phyloP scores from a whole-genome alignment of 2,888 invertebrate genomes.

The Azorinus chamasolen region DNA sequence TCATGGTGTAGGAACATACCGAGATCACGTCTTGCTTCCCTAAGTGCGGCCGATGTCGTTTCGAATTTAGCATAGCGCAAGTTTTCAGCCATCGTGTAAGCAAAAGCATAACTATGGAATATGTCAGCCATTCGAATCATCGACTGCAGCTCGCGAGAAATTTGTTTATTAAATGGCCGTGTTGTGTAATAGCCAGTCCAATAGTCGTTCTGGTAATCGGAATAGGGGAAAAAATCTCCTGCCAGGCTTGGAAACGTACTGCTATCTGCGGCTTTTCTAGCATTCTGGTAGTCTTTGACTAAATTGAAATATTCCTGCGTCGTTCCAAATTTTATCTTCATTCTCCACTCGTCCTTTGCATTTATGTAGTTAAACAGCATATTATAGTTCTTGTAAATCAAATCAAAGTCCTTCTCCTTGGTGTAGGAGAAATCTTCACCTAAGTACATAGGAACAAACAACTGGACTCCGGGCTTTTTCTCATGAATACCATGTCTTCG shows the following conservation, averaged over 20 bases:
- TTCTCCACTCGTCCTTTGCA: constrained; percentile 89
- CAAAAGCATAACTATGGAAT: constrained; percentile 76
- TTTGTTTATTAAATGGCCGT: constrained; percentile 89
- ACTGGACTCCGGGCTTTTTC: background rate
- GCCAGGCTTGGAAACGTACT: constrained; percentile 90
- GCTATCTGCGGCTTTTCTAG: constrained; percentile 87
- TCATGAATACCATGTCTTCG: constrained; percentile 73
- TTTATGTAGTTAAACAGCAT: constrained; percentile 96
- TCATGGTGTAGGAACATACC: constrained; percentile 99
- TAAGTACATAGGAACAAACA: constrained; percentile 93
- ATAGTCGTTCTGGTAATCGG: constrained; percentile 94
- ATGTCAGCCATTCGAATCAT: constrained; percentile 83
- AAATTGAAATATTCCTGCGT: constrained; percentile 95
- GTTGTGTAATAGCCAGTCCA: constrained; percentile 99
- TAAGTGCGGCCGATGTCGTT: constrained; percentile 85
- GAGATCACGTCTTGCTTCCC: constrained; percentile 91
- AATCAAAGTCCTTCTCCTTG: constrained; percentile 95
- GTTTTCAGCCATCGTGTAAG: constrained; percentile 38
- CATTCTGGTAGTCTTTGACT: constrained; percentile 86
- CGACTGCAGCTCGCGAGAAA: constrained; percentile 88
- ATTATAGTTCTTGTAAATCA: constrained; percentile 97
- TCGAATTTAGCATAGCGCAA: constrained; percentile 20
- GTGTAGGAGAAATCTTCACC: constrained; percentile 99
- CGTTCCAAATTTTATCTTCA: constrained; percentile 90
- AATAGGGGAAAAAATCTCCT: constrained; percentile 99